Evolutionary conservation across 2,888 invertebrate species (phyloP), one percentile per base, ranked within the genome.

Genomic region (Mayetiola destructor): DNA sequence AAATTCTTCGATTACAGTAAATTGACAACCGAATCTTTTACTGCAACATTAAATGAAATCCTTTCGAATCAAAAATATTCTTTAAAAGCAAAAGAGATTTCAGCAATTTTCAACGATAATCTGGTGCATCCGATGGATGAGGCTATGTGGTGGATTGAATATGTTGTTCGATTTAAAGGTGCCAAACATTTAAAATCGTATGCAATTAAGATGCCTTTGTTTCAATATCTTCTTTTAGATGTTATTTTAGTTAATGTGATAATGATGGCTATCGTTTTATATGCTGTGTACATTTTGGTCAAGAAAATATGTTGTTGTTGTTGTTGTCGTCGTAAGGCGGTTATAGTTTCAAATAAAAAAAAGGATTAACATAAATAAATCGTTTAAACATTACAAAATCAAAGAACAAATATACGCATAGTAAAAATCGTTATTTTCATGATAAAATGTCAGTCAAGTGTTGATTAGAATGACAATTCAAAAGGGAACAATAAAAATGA

Each of bases 121-220:
- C 76, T 76, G 0, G 66, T 77, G 59, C 72, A 75, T 57, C 77
- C 80, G 1, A 64, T 79, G 63, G 76, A 79, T 3, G 77, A 77
- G 48, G 78, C 80, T 14, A 71, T 76, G 52, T 80, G 73, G 66
- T 80, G 80, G 80, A 75, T 79, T 32, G 80, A 81, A 65, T 79
- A 80, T 66, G 73, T 78, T 0, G 73, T 69, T 9, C 64, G 72
- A 48, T 68, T 75, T 61, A 66, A 69, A 2, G 73, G 73, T 1
- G 73, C 74, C 0, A 60, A 63, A 1, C 67, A 72, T 57, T 62
- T 75, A 27, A 72, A 71, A 58, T 73, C 74, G 0, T 64, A 69
- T 6, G 69, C 71, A 1, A 63, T 71, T 6, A 65, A 72, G 57
- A 64, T 76, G 59, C 66, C 67, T 4, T 70, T 73, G 61, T 69